A percentile compares a stretch with the other conserved stretches of the same genome.
Conservation (phyloP, 2,797 vertebrate genomes). For the Phoebastria nigripes region DNA sequence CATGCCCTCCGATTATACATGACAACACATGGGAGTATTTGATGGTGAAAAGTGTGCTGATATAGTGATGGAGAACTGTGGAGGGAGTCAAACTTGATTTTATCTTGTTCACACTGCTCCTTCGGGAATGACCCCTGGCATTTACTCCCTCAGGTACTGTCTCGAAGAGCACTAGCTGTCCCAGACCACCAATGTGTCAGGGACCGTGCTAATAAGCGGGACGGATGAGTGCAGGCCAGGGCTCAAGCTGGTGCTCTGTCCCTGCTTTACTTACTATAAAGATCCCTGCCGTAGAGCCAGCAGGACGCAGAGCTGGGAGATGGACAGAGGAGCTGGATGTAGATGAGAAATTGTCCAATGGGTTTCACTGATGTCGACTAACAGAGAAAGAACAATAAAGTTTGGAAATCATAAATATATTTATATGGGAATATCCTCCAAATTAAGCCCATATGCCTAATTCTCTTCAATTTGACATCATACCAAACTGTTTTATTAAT, state of each 20-base stretch:
- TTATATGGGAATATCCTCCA: not conserved
- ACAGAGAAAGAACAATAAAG: not conserved
- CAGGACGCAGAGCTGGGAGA: not conserved
- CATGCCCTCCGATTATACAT: not conserved
- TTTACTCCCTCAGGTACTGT: not conserved
- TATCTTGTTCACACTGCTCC: not conserved
- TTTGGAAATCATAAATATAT: not conserved
- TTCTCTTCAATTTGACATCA: not conserved
- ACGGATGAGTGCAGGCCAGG: not conserved
- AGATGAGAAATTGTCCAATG: not conserved
- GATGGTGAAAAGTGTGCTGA: not conserved
- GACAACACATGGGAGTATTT: not conserved
- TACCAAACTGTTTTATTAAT: not conserved
- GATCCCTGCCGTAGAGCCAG: not conserved
- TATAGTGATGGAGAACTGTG: not conserved
- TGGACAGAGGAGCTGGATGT: not conserved
- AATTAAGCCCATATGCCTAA: not conserved
- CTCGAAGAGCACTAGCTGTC: not conserved
- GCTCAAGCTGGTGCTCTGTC: not conserved
- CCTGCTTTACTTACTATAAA: not conserved
- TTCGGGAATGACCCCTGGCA: not conserved
- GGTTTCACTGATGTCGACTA: not conserved
- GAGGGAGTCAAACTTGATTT: not conserved
- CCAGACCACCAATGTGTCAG: not conserved
- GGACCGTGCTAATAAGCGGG: fast-evolving